Percentiles rank a stretch among this genome's conserved stretches.
phyloP scores from a whole-genome alignment of 2,888 invertebrate species.

The Acanthosepion lycidas region DNA sequence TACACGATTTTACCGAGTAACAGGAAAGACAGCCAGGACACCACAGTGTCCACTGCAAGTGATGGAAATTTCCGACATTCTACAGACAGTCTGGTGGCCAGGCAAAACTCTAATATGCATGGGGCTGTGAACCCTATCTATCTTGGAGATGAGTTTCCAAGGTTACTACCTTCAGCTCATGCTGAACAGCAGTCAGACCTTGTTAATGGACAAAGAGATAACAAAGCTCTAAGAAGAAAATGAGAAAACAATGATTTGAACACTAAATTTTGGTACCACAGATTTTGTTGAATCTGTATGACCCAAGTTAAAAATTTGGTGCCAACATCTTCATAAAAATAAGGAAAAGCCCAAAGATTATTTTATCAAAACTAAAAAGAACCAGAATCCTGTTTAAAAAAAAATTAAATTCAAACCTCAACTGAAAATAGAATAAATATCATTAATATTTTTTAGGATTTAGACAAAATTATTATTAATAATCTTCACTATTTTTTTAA shows the following conservation, averaged over 20 bases:
- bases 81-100: slow-evolving; percentile 51
- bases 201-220: neutral
- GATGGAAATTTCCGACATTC: slow-evolving; percentile 46
- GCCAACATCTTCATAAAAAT: neutral
- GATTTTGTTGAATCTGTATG: neutral
- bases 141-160: slow-evolving; percentile 50
- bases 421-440: neutral
- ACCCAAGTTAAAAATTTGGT: neutral
- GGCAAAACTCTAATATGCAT: slow-evolving; percentile 25
- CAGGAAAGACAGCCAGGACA: slow-evolving; percentile 46
- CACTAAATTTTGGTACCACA: neutral
- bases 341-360: neutral
- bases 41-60: slow-evolving; percentile 37
- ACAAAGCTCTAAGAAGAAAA: neutral
- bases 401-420: neutral
- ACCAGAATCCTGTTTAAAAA: neutral
- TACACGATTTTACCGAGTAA: slow-evolving; percentile 36
- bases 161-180: neutral
- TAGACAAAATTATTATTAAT: neutral
- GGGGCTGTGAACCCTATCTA: slow-evolving; percentile 52
- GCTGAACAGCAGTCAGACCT: neutral
- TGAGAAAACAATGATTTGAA: neutral
- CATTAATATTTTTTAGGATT: neutral
- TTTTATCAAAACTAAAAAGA: neutral
- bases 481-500: neutral